phyloP scores from a whole-genome alignment of 2,888 invertebrate species.

The Alsophila aescularia region DNA sequence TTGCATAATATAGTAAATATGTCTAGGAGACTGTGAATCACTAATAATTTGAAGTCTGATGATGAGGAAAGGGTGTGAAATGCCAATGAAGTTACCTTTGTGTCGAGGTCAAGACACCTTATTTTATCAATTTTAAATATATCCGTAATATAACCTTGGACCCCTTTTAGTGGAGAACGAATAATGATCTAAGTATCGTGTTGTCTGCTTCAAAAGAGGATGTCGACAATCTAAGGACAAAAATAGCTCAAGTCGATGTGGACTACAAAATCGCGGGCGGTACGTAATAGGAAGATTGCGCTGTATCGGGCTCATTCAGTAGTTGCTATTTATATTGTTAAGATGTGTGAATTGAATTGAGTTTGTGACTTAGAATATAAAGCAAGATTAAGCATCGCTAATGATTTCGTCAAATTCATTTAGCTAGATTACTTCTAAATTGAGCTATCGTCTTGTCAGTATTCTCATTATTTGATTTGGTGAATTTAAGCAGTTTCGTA shows the following conservation, averaged over 20 bases:
- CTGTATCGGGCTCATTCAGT: constrained; percentile 38
- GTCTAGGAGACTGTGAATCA: too few species aligned
- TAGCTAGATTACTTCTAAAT: background rate
- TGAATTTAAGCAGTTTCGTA: too few species aligned
- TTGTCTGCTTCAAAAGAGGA: constrained; percentile 46
- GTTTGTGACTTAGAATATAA: constrained; percentile 14
- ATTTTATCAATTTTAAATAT: too few species aligned
- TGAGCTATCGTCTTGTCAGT: too few species aligned
- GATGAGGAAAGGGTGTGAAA: too few species aligned
- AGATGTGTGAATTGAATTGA: constrained; percentile 14
- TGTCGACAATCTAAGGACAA: constrained; percentile 56
- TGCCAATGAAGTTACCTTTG: too few species aligned
- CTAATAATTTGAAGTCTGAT: too few species aligned
- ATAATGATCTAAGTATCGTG: background rate
- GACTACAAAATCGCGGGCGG: constrained; percentile 61
- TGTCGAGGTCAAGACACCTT: too few species aligned
- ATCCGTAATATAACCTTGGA: background rate
- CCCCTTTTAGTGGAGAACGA: background rate
- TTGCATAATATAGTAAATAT: too few species aligned
- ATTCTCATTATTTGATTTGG: too few species aligned
- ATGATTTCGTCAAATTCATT: background rate
- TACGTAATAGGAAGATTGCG: constrained; percentile 73
- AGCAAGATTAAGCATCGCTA: constrained; percentile 8
- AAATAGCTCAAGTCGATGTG: constrained; percentile 58
- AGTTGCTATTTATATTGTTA: constrained; percentile 34